Conservation (phyloP, 2,797 vertebrate species). For the Neomorphus geoffroyi region DNA sequence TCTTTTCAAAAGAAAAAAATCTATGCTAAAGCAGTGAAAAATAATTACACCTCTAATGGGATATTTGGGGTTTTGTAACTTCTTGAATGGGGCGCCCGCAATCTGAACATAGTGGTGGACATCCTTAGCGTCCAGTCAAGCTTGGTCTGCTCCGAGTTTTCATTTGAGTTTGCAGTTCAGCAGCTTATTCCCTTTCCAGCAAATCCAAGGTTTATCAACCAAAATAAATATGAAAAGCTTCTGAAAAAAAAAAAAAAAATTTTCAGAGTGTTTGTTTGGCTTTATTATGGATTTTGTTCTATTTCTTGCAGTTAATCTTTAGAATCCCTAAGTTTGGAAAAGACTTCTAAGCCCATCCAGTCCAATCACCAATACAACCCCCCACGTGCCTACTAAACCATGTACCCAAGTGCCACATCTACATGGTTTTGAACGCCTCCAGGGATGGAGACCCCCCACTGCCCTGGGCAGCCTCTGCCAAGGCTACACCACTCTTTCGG, state of each 20-base stretch:
- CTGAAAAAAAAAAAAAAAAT: background rate
- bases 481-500: too few relatives aligned
- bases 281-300: background rate
- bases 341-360: too few relatives aligned
- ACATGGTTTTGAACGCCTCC: too few relatives aligned
- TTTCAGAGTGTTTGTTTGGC: background rate
- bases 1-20: constrained; percentile 66
- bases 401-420: too few relatives aligned
- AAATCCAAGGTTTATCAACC: constrained; percentile 12
- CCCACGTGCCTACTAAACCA: too few relatives aligned
- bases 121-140: background rate
- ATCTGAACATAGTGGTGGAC: background rate
- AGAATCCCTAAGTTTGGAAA: too few relatives aligned
- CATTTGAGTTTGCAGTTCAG: constrained; percentile 18
- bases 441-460: too few relatives aligned
- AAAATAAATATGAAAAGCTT: background rate
- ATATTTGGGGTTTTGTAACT: background rate
- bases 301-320: background rate
- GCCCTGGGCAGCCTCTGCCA: too few relatives aligned
- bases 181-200: background rate
- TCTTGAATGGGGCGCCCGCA: background rate
- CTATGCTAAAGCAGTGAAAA: constrained; percentile 55
- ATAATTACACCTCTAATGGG: constrained; percentile 38
- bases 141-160: background rate
- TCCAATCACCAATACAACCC: too few relatives aligned